Conservation (phyloP, 2,797 vertebrate genomes). For the Falco biarmicus region DNA sequence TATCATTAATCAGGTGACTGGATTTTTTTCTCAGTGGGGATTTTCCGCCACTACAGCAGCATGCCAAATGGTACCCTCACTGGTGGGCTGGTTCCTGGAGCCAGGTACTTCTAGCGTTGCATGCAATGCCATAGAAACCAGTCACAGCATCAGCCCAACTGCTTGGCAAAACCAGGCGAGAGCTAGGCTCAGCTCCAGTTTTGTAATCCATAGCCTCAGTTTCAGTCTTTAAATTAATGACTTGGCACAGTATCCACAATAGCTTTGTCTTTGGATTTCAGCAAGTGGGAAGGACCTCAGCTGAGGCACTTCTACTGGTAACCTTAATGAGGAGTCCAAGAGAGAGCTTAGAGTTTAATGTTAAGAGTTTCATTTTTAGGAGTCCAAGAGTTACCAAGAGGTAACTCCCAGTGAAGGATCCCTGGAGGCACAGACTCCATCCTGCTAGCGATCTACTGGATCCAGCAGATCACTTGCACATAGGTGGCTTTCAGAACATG, state of each 20-base stretch:
- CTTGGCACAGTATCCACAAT: neutral
- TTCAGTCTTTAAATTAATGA: neutral
- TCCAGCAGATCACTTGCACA: fast-evolving
- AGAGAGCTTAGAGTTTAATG: neutral
- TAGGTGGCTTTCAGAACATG: neutral
- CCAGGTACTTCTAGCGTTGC: neutral
- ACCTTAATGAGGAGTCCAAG: neutral
- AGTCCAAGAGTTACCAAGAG: neutral
- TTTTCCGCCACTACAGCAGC: neutral
- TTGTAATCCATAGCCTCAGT: neutral
- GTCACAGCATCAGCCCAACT: neutral
- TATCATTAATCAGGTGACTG: neutral
- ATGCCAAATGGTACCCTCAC: neutral
- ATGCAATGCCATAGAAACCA: neutral
- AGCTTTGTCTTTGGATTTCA: neutral
- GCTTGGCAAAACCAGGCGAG: neutral
- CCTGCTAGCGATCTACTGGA: neutral
- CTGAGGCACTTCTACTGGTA: neutral
- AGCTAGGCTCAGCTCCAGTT: neutral
- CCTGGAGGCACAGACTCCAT: neutral
- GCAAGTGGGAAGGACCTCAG: neutral
- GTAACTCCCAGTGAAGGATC: neutral
- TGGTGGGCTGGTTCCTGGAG: neutral
- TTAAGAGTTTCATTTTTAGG: no score
- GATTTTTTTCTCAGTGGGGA: neutral